Conservation (phyloP, 2,797 vertebrate species). For the Clarias platycephalus region DNA sequence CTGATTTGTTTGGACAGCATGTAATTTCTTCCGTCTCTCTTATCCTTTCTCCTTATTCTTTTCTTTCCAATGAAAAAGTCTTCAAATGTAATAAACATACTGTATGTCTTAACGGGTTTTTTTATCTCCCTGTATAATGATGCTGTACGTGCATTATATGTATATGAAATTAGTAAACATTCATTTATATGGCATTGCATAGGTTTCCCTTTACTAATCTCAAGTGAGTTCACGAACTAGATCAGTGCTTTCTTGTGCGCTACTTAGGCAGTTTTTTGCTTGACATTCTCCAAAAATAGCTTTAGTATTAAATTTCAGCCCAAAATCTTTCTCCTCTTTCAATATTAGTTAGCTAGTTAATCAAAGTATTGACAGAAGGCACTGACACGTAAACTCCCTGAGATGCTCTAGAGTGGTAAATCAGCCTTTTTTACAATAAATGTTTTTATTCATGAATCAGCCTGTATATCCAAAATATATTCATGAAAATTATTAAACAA, state of each 20-base stretch:
- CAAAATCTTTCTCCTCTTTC: background rate
- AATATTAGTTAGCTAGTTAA: slow-evolving; percentile 22
- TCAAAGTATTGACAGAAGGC: slow-evolving; percentile 13
- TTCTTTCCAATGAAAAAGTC: slow-evolving; percentile 1
- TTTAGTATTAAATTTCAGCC: background rate
- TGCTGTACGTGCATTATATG: background rate
- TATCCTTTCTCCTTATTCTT: slow-evolving; percentile 25
- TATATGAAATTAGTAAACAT: background rate
- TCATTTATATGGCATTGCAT: background rate
- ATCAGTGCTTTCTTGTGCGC: background rate
- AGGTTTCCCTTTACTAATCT: background rate
- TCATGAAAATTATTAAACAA: slow-evolving; percentile 3
- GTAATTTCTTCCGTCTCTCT: slow-evolving; percentile 35
- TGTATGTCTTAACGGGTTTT: background rate
- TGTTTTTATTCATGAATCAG: background rate
- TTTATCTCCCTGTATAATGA: background rate
- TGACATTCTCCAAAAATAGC: background rate
- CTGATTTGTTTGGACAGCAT: slow-evolving; percentile 60
- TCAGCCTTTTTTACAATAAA: background rate
- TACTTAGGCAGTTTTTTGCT: background rate
- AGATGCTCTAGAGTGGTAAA: slow-evolving; percentile 26
- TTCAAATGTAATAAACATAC: background rate
- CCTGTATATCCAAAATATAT: slow-evolving; percentile 12
- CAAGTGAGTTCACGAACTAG: background rate
- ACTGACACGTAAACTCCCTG: slow-evolving; percentile 15